Evolutionary conservation across 2,113 vertebrate genomes (phyloP), one percentile per base, ranked within the genome.

Genomic region (Enhydra lutris): DNA sequence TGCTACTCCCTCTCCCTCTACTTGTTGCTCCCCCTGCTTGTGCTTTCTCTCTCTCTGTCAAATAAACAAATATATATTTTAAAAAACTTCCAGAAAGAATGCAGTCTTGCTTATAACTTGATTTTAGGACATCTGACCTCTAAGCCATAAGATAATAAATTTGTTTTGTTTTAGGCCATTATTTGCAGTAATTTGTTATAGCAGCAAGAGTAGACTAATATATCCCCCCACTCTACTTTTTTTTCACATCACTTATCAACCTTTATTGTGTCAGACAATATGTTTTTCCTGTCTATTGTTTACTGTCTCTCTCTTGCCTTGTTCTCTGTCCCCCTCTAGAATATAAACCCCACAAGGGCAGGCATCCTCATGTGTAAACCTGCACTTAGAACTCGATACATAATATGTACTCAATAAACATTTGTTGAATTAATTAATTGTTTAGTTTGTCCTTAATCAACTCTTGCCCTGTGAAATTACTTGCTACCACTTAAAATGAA

Each of bases 401-500:
- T 24, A 90, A 23, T 69, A 71, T 36, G 39, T 81, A 3, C 0
- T 85, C 67, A 81, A 61, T 80, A 59, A 47, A 55, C 45, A 84
- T 55, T 47, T 89, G 39, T 91, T 93, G 63, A 95, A 84, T 96
- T 89, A 94, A 80, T 50, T 84, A 91, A 34, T 73, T 91, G 20
- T 17, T 89, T 96, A 63, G 39, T 91, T 92, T 29, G n/a, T 84
- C 26, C 39, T 91, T 88, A 93, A 71, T 82, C 57, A 59, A 29
- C 88, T 94, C 93, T 50, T 18, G 55, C 3, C 21, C 26, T 52
- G 11, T 93, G 95, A 97, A 95, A 96, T 93, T 55, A 69, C 36
- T 91, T 95, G 14, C 55, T 45, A 91, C 14, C 34, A 85, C n/a
- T 88, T 81, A 85, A 55, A 91, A 74, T 23, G 13, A 91, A 84